Percentiles rank a stretch among this genome's conserved stretches.
Conservation (phyloP, 1,140 invertebrate species). For the Tenebrio molitor region DNA sequence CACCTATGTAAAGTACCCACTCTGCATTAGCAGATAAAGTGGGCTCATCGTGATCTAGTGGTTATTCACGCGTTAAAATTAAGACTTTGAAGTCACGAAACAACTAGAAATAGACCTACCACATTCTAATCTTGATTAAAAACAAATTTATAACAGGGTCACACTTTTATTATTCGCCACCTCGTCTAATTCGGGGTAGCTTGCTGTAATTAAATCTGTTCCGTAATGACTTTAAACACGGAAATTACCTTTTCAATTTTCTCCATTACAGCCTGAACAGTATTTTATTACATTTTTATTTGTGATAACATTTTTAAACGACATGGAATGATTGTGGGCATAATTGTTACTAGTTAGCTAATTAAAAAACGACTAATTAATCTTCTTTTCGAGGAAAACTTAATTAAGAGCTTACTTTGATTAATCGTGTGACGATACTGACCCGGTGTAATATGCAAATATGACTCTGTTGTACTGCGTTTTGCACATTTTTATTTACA, state of each 20-base stretch:
- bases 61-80: conserved; percentile 44
- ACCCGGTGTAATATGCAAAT: conserved; percentile 44
- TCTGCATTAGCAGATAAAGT: conserved; percentile 18
- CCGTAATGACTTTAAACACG: background rate
- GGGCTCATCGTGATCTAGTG: conserved; percentile 12
- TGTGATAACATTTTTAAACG: background rate
- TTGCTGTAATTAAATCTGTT: background rate
- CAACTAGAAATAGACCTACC: conserved; percentile 24
- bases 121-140: conserved; percentile 24
- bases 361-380: conserved; percentile 30
- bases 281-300: background rate
- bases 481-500: conserved; percentile 1
- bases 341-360: background rate
- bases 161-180: conserved; percentile 7
- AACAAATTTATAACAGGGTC: conserved; percentile 30
- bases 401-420: conserved; percentile 31
- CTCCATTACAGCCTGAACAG: background rate
- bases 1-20: background rate
- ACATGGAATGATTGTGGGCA: background rate
- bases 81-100: conserved; percentile 28
- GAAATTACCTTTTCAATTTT: background rate
- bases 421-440: conserved; percentile 44
- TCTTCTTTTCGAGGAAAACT: conserved; percentile 35
- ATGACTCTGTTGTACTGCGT: conserved; percentile 19
- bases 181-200: conserved; percentile 1